Evolutionary conservation across 1,140 invertebrate species (phyloP).

Genomic region (Rhysida immarginata): DNA sequence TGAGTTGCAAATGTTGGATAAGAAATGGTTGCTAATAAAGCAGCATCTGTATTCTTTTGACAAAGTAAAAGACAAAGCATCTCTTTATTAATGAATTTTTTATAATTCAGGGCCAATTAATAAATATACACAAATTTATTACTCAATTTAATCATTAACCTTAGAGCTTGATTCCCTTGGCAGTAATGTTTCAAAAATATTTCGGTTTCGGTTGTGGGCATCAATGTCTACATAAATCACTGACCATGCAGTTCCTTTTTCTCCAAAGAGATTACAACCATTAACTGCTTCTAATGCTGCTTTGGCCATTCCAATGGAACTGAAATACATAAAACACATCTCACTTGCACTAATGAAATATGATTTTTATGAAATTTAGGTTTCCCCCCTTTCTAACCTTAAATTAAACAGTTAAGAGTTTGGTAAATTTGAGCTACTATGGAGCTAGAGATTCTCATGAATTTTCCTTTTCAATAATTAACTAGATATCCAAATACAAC

Average conservation of each 20-base stretch:
- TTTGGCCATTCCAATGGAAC: slow-evolving; percentile 82
- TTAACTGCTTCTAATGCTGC: slow-evolving; percentile 96
- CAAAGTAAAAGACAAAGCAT: slow-evolving; percentile 18
- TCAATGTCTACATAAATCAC: slow-evolving; percentile 99
- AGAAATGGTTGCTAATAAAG: slow-evolving; percentile 78
- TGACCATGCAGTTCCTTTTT: slow-evolving; percentile 92
- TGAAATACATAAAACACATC: slow-evolving; percentile 23
- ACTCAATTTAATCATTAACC: slow-evolving; percentile 35
- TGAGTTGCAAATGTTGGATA: slow-evolving; percentile 98
- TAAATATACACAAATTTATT: not conserved
- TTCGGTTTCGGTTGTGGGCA: slow-evolving; percentile 95
- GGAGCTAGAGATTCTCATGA: too few species aligned
- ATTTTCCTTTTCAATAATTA: too few species aligned
- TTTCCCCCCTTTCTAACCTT: not conserved
- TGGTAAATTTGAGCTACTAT: too few species aligned
- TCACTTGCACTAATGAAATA: not conserved
- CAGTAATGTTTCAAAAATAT: slow-evolving; percentile 95
- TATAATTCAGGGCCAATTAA: too few species aligned
- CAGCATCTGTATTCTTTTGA: slow-evolving; percentile 72
- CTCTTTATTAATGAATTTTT: not conserved
- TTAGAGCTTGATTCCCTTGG: slow-evolving; percentile 97
- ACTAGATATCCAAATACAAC: too few species aligned
- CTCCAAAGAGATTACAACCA: slow-evolving; percentile 95
- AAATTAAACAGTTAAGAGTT: not conserved
- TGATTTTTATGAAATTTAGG: not conserved